phyloP scores from a whole-genome alignment of 2,888 invertebrate genomes.

The Meteorus cinctellus region DNA sequence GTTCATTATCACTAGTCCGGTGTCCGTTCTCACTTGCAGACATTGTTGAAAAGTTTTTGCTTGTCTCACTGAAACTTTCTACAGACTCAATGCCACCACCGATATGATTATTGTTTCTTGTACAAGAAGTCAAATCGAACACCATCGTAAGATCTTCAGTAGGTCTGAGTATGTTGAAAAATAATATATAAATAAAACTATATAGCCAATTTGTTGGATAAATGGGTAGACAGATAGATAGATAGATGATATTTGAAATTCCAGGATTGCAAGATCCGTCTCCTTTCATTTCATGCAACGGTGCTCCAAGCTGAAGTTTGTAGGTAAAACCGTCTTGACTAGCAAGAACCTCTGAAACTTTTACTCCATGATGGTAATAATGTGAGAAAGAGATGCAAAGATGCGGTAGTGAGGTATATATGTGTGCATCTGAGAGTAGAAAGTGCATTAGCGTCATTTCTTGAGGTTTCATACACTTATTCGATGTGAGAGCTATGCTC shows the following conservation, averaged over 20 bases:
- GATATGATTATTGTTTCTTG: background rate
- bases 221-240: background rate
- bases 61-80: constrained; percentile 10
- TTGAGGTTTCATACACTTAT: background rate
- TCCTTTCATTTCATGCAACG: background rate
- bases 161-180: background rate
- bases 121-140: too few relatives aligned
- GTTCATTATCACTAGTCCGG: background rate
- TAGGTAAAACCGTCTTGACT: background rate
- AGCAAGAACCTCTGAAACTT: background rate
- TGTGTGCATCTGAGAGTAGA: background rate
- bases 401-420: background rate
- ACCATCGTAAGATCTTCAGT: too few relatives aligned
- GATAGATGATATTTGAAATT: background rate
- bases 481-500: background rate
- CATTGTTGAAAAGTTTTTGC: constrained; percentile 14
- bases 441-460: constrained; percentile 2
- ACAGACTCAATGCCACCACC: background rate
- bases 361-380: background rate
- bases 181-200: background rate
- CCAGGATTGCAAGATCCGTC: background rate
- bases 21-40: background rate
- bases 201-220: background rate
- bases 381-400: background rate
- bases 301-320: background rate